Evolutionary conservation across 2,113 vertebrate species (phyloP).

Genomic region (Aphyosemion australe): DNA sequence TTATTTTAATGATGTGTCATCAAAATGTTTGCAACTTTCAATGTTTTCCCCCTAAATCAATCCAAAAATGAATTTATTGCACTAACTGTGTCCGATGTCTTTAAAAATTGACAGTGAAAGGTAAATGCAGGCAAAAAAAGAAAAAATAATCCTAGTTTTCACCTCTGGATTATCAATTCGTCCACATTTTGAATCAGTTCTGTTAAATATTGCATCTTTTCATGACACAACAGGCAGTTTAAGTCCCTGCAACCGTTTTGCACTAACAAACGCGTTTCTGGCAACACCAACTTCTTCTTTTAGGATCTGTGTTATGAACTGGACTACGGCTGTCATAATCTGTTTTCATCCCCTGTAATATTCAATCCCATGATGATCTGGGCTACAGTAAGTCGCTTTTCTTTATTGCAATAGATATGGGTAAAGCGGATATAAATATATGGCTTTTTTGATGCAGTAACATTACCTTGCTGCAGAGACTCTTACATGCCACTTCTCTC

Average conservation of each 20-base stretch:
- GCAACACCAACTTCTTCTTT: neutral
- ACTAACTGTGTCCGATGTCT: too few relatives aligned
- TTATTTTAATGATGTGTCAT: too few relatives aligned
- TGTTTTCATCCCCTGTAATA: constrained; percentile 5
- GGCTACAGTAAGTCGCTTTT: neutral
- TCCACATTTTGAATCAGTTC: constrained; percentile 42
- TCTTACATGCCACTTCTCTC: constrained; percentile 52
- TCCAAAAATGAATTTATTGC: too few relatives aligned
- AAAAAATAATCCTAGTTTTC: neutral
- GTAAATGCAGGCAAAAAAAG: too few relatives aligned
- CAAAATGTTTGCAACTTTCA: too few relatives aligned
- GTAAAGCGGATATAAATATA: constrained; percentile 1
- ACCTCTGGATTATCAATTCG: constrained; percentile 9
- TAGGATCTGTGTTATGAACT: neutral
- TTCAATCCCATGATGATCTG: neutral
- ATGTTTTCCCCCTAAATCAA: too few relatives aligned
- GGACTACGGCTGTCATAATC: constrained; percentile 13
- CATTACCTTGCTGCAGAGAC: constrained; percentile 25
- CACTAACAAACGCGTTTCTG: constrained; percentile 1
- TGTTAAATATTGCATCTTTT: constrained; percentile 46
- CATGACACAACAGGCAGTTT: constrained; percentile 29
- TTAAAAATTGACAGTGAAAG: too few relatives aligned
- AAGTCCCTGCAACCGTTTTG: constrained; percentile 12
- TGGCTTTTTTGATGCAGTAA: constrained; percentile 1
- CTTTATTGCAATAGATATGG: constrained; percentile 1